Evolutionary conservation across 1,140 invertebrate genomes (phyloP), one percentile per base, ranked within the genome.

Genomic region (Macrocentrus cingulum): DNA sequence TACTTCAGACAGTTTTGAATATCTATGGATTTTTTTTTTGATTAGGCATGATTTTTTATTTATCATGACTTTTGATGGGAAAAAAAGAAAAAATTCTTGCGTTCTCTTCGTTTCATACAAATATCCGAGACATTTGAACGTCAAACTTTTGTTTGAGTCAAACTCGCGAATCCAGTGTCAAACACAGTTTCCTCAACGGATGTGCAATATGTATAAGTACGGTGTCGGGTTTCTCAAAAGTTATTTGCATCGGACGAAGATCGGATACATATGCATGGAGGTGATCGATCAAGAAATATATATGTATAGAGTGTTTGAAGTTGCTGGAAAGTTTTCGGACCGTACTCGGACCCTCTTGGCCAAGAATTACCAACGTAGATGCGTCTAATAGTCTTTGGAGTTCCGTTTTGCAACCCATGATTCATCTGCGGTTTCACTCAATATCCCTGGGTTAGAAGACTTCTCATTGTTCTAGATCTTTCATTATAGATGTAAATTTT

Each of bases 281-380:
- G n/a, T 22, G 29, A 15, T 39, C 36, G 19, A 18, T 16, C 36
- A 9, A 22, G 44, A 50, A 48, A 52, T 51, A 56, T 56, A 41
- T 39, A 60, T 49, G 53, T 55, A 39, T 34, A 36, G 45, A 57
- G 59, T 37, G 37, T 37, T 20, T 25, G 23, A 42, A 23, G 23
- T 56, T 64, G n/a, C 44, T 53, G 8, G 39, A 32, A 59, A 64
- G 60, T 60, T 63, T 64, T 59, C 55, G 29, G 36, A 22, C 39
- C 18, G 18, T 34, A 23, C 56, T 11, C 20, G 32, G 36, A 53
- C 36, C 37, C 44, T 18, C 36, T 50, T 36, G 42, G 50, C 56
- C 22, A 44, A 46, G 54, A 64, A 67, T 67, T 64, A 67, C 64
- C 64, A 66, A 62, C 62, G 57, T 64, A 66, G 58, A 67, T 64